Conservation (phyloP, 2,113 vertebrate genomes). For the Acrocephalus kingi region DNA sequence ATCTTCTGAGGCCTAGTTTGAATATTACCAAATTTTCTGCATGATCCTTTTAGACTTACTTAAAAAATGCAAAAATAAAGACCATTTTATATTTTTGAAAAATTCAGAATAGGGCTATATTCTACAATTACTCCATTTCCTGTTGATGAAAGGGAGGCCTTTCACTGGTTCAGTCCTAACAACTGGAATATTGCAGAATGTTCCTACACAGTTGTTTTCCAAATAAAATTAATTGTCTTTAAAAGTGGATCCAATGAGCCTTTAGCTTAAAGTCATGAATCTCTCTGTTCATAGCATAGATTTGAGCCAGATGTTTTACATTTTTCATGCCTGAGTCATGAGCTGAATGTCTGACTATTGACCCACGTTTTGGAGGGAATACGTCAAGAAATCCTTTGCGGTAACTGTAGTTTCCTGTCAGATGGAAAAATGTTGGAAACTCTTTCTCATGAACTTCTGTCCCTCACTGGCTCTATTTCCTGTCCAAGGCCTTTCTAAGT, state of each 20-base stretch:
- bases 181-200: not conserved
- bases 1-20: not conserved
- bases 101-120: not conserved
- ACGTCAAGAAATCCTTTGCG: conserved; percentile 2
- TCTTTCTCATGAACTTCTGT: conserved; percentile 43
- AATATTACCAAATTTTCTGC: not conserved
- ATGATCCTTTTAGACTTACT: not conserved
- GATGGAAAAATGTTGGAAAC: conserved; percentile 42
- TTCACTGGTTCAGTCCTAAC: not conserved
- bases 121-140: not conserved
- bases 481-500: not conserved
- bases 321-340: conserved; percentile 45
- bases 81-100: not conserved
- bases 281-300: not conserved
- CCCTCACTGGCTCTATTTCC: not conserved
- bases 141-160: not conserved
- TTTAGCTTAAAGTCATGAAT: not conserved
- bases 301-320: conserved; percentile 42
- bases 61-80: not conserved
- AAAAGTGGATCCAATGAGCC: not conserved
- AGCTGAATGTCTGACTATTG: conserved; percentile 1
- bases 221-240: not conserved
- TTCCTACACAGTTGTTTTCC: not conserved
- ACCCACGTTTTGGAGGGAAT: not conserved
- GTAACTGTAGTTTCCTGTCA: conserved; percentile 49